phyloP scores from a whole-genome alignment of 2,797 vertebrate species.

The Hippocampus kuda region DNA sequence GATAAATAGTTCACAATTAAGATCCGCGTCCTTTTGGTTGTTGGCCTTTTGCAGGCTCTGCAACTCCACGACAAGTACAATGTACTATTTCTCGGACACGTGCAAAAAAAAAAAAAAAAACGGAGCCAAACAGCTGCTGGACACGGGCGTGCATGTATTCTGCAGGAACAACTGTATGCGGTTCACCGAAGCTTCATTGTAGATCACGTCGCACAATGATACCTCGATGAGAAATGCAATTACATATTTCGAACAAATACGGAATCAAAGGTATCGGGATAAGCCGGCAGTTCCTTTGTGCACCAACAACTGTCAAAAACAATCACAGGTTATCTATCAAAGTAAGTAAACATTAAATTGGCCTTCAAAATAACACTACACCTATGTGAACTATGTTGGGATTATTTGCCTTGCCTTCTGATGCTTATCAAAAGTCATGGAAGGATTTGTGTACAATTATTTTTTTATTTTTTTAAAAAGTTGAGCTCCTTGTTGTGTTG shows the following conservation, averaged over 20 bases:
- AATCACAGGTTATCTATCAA: not conserved
- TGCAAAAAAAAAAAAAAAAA: not conserved
- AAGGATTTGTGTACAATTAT: not conserved
- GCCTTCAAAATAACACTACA: slow-evolving; percentile 28
- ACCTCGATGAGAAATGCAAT: not conserved
- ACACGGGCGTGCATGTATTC: slow-evolving; percentile 18
- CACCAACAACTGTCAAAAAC: not conserved
- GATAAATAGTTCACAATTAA: slow-evolving; percentile 4
- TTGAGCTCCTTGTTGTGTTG: not conserved
- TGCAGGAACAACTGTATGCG: slow-evolving; percentile 27
- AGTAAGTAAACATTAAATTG: slow-evolving; percentile 29
- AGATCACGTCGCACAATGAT: not conserved
- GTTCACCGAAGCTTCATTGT: slow-evolving; percentile 16
- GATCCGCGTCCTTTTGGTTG: slow-evolving; percentile 1
- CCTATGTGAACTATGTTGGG: too few species aligned
- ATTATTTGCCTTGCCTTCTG: not conserved
- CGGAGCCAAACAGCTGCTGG: slow-evolving; percentile 26
- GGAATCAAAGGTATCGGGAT: not conserved
- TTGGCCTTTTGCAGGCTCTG: not conserved
- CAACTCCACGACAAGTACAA: slow-evolving; percentile 3
- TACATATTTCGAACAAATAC: not conserved
- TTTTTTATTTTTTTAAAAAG: too few species aligned
- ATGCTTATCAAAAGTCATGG: not conserved
- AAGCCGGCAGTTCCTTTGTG: not conserved
- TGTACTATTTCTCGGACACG: slow-evolving; percentile 15